Conservation (phyloP, 2,797 vertebrate species). For the Leptoclinus maculatus region DNA sequence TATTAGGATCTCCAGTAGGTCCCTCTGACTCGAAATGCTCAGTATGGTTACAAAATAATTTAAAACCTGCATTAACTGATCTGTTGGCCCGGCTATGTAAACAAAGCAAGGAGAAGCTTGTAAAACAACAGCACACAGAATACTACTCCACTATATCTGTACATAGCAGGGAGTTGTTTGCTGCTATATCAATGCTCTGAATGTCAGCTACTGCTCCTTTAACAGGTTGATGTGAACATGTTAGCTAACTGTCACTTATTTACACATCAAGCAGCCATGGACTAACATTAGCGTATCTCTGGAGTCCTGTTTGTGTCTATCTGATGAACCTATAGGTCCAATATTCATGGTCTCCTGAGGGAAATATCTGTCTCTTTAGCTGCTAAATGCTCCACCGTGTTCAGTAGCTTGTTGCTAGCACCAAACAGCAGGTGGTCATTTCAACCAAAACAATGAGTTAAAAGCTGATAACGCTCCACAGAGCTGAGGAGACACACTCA, state of each 20-base stretch:
- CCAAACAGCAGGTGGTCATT: not conserved
- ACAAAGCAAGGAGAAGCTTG: too few relatives aligned
- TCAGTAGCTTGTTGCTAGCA: not conserved
- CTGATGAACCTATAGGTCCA: not conserved
- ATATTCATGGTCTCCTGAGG: not conserved
- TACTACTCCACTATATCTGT: too few relatives aligned
- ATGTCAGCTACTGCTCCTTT: too few relatives aligned
- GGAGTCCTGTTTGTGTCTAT: not conserved
- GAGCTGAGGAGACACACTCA: not conserved
- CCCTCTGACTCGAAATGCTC: not conserved
- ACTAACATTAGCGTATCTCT: not conserved
- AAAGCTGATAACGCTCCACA: not conserved
- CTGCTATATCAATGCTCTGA: too few relatives aligned
- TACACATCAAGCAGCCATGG: not conserved
- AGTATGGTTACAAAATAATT: not conserved
- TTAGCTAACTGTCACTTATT: not conserved
- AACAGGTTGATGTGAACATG: not conserved
- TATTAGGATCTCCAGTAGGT: not conserved
- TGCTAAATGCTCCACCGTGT: not conserved
- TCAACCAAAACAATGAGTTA: not conserved
- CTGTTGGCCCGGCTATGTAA: not conserved
- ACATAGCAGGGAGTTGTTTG: too few relatives aligned
- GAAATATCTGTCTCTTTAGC: not conserved
- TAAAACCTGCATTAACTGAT: not conserved
- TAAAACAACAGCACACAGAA: too few relatives aligned